Percentiles rank a stretch among this genome's conserved stretches.
phyloP scores from a whole-genome alignment of 1,140 invertebrate species.

The Drosophila nannoptera region DNA sequence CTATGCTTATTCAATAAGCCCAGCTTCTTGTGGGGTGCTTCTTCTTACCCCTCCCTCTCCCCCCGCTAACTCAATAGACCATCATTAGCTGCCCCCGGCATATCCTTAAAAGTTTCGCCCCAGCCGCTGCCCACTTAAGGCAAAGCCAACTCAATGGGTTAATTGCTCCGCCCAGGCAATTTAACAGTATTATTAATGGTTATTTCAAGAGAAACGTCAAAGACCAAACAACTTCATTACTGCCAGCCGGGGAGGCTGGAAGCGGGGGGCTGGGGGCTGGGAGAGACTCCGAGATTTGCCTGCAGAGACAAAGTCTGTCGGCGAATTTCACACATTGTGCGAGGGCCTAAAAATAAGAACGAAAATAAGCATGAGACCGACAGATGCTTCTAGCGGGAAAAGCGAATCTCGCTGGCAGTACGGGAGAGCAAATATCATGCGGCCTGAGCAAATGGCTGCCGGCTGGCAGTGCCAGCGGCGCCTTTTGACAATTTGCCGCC shows the following conservation, averaged over 20 bases:
- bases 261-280: not conserved
- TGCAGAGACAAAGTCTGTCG: conserved; percentile 12
- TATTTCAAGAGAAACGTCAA: conserved; percentile 26
- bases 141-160: conserved; percentile 29
- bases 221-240: conserved; percentile 33
- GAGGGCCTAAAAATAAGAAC: conserved; percentile 28
- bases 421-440: conserved; percentile 24
- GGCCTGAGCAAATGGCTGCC: conserved; percentile 41
- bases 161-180: conserved; percentile 40
- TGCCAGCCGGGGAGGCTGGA: conserved; percentile 4
- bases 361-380: not conserved
- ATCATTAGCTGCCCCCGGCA: too few species aligned
- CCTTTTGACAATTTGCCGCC: conserved; percentile 52
- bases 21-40: too few species aligned
- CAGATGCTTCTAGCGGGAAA: not conserved
- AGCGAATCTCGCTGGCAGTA: too few species aligned
- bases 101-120: not conserved
- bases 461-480: conserved; percentile 41
- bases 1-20: too few species aligned
- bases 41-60: not conserved
- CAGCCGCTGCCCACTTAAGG: not conserved
- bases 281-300: conserved; percentile 25
- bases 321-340: conserved; percentile 36
- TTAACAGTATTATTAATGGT: conserved; percentile 39
- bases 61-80: not conserved